These are phyloP conservation scores for Ormyrus nitidulus DNA, from an alignment of 2,888 invertebrate species.

Conservation along the genomic window DNA sequence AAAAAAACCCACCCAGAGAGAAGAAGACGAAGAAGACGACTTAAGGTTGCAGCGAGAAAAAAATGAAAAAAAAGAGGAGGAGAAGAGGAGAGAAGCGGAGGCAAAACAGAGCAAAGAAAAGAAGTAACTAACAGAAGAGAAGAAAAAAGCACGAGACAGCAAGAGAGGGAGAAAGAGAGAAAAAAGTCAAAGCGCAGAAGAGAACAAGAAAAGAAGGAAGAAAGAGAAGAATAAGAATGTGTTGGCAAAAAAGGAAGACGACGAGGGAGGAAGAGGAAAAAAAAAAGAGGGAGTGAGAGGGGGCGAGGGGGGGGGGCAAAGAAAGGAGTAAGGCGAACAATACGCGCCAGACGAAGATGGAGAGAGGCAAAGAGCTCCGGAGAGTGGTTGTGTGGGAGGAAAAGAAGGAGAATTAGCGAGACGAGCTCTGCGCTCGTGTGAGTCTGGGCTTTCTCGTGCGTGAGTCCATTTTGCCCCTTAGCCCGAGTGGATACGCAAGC, in stretches of 20 bases:
- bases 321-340: no score
- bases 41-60: not conserved
- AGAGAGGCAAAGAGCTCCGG: slow-evolving; percentile 35
- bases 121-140: slow-evolving; percentile 7
- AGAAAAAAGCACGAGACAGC: not conserved
- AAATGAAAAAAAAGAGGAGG: not conserved
- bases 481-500: not conserved
- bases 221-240: slow-evolving; percentile 39
- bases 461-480: not conserved
- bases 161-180: not conserved
- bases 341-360: not conserved
- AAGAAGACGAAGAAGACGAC: not conserved
- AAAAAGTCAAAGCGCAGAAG: slow-evolving; percentile 12
- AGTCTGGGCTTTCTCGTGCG: no score
- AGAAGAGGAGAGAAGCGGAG: no score
- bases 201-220: slow-evolving; percentile 40
- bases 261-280: slow-evolving; percentile 38
- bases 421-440: not conserved
- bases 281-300: slow-evolving; percentile 39
- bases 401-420: slow-evolving; percentile 48
- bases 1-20: not conserved
- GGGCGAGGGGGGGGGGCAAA: slow-evolving; percentile 33
- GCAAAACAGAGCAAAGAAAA: slow-evolving; percentile 6
- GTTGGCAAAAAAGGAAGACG: slow-evolving; percentile 45
- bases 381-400: not conserved